A percentile compares a stretch with the other conserved stretches of the same genome.
phyloP scores from a whole-genome alignment of 2,113 vertebrate species.

The Menura novaehollandiae region DNA sequence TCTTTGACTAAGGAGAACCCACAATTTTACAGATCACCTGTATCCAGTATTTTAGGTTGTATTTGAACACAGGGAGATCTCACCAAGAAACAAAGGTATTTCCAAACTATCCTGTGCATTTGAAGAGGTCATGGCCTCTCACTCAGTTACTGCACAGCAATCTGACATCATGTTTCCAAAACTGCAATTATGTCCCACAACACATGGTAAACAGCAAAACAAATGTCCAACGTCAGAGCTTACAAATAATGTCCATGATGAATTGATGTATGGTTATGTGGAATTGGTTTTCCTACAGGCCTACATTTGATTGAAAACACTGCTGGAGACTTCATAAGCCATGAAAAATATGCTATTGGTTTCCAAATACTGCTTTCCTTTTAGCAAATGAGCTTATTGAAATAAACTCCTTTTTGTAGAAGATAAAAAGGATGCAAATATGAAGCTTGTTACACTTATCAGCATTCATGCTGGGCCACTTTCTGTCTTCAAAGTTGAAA shows the following conservation, averaged over 20 bases:
- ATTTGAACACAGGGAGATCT: neutral
- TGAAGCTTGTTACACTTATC: slow-evolving; percentile 2
- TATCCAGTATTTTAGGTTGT: neutral
- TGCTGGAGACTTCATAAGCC: neutral
- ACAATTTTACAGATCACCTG: neutral
- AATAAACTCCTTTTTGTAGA: neutral
- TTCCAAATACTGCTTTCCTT: neutral
- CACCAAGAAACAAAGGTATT: neutral
- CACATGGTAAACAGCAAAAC: neutral
- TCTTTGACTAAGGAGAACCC: neutral
- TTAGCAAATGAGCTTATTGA: slow-evolving; percentile 8
- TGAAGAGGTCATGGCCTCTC: neutral
- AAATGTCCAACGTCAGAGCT: neutral
- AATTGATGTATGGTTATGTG: neutral
- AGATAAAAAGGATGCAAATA: slow-evolving; percentile 58
- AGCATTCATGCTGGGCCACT: neutral
- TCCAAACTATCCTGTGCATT: neutral
- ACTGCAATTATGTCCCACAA: neutral
- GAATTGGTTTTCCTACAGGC: neutral
- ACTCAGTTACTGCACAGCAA: neutral
- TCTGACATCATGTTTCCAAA: neutral
- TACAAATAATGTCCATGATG: neutral
- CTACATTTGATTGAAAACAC: neutral
- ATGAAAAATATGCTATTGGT: neutral
- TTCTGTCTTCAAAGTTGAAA: slow-evolving; percentile 41